Base-by-base conservation (phyloP, 1,140 invertebrate species). In the Leptopilina clavipes region DNA sequence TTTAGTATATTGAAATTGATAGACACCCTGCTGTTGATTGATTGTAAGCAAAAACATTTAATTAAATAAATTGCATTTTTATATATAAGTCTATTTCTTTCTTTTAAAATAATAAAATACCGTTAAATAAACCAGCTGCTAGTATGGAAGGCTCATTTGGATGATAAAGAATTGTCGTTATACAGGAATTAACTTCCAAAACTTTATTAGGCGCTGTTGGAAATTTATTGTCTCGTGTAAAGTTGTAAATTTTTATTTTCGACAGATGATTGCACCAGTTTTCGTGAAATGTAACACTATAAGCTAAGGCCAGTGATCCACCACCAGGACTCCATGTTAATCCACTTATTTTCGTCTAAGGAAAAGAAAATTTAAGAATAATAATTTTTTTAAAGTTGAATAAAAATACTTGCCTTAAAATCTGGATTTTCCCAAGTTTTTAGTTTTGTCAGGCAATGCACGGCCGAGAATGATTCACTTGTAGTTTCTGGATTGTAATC, bases 281-380 rank as follows among this genome's bases (percentile, higher is more conserved):
- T 72, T 88, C 86, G 70, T 91, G 90, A 54, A 85, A 81, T 22
- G 74, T 81, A 17, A 81, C 72, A 25, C 87, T 86, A 56, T 89
- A 83, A 3, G 83, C 84, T 59, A 90, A 78, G 10, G 85, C 88
- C 43, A 91, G 77, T 2, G 85, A 87, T 79, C 89, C 89, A 37
- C 90, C 90, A 72, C 84, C 87, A n/a, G 82, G 86, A 70, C 89
- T 91, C 90, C 90, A 91, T 40, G 85, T 86, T 48, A 88, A 59
- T 25, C 83, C 84, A 65, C 86, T 90, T 72, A 91, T 79, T 86
- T 90, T 91, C 11, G 76, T 85, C 89, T 90, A 56, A 10, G 85
- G 84, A 80, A 72, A 72, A 75, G 59, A 11, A n/a, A 65, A 17
- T 31, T 44, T n/a, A 22, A 45, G 11, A 48, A 17, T 59, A 72